These are phyloP conservation scores for Limnephilus lunatus DNA, from an alignment of 2,888 invertebrate genomes.

Conservation along the genomic window DNA sequence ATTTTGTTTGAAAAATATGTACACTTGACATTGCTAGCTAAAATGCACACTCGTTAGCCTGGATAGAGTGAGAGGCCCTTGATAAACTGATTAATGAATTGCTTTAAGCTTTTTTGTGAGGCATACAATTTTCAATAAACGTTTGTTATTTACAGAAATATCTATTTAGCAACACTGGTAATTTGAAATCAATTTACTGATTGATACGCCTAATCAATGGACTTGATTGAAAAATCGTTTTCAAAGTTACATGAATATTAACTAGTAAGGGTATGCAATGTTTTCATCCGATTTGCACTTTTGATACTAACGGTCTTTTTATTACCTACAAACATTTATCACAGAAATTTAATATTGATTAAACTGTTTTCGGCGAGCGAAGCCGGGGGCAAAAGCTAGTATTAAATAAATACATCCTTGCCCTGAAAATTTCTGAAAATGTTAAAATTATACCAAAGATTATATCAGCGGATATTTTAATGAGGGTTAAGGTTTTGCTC, in stretches of 20 bases:
- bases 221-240: neutral
- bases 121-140: neutral
- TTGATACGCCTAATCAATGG: neutral
- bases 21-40: conserved; percentile 32
- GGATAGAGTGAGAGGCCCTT: conserved; percentile 6
- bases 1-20: conserved; percentile 25
- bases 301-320: neutral
- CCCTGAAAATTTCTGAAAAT: neutral
- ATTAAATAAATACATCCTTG: neutral
- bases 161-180: neutral
- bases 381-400: too few species aligned
- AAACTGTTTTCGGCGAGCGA: neutral
- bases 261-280: neutral
- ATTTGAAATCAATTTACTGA: neutral
- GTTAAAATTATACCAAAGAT: neutral
- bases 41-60: conserved; percentile 2
- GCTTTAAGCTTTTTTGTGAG: neutral
- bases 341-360: too few species aligned
- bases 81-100: neutral
- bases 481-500: neutral
- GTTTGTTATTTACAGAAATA: neutral
- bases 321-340: too few species aligned
- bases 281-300: neutral
- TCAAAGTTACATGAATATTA: neutral
- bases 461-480: neutral